phyloP scores from a whole-genome alignment of 2,888 invertebrate species.

The Xanthia icteritia region DNA sequence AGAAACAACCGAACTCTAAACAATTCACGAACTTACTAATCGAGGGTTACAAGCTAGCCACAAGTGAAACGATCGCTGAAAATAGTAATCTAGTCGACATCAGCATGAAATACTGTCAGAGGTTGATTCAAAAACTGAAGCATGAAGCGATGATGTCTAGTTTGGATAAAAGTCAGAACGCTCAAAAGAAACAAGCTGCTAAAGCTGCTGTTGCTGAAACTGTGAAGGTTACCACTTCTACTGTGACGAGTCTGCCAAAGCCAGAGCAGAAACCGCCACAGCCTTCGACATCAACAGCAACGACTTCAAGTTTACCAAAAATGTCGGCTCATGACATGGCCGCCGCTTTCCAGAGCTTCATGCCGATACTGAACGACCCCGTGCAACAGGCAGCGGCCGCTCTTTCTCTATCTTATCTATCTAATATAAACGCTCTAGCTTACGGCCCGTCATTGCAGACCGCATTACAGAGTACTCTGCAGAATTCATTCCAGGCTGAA shows the following conservation, averaged over 20 bases:
- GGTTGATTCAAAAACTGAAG: slow-evolving; percentile 90
- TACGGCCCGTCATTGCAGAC: slow-evolving; percentile 81
- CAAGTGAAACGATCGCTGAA: slow-evolving; percentile 91
- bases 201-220: slow-evolving; percentile 76
- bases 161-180: slow-evolving; percentile 81
- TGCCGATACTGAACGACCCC: slow-evolving; percentile 83
- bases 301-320: slow-evolving; percentile 74
- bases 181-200: slow-evolving; percentile 81
- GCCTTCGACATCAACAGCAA: slow-evolving; percentile 60
- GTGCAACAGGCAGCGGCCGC: slow-evolving; percentile 84
- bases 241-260: slow-evolving; percentile 67
- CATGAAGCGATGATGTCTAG: slow-evolving; percentile 86
- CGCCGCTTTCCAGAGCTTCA: slow-evolving; percentile 83
- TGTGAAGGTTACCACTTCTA: slow-evolving; percentile 67
- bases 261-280: slow-evolving; percentile 71
- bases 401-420: slow-evolving; percentile 81
- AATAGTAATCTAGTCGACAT: slow-evolving; percentile 92
- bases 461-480: slow-evolving; percentile 77
- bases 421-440: slow-evolving; percentile 81
- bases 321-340: slow-evolving; percentile 83
- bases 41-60: slow-evolving; percentile 93
- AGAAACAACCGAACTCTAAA: slow-evolving; percentile 91
- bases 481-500: slow-evolving; percentile 85
- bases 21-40: slow-evolving; percentile 92
- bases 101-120: slow-evolving; percentile 93